Conservation (phyloP, 1,140 invertebrate species). For the Trichonephila clavipes region DNA sequence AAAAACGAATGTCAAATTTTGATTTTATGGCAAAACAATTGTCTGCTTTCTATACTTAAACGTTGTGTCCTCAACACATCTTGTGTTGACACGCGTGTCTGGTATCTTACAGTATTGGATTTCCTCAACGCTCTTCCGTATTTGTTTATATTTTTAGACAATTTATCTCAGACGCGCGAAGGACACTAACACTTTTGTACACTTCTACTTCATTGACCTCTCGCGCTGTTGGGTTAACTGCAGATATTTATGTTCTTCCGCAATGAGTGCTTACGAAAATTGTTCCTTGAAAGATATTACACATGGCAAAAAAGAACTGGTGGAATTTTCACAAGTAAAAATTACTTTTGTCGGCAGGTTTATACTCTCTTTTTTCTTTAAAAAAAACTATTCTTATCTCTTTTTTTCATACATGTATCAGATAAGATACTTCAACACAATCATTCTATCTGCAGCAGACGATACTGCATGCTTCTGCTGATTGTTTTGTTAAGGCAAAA, state of each 20-base stretch:
- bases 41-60: neutral
- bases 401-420: too few relatives aligned
- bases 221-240: neutral
- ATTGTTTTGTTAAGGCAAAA: too few relatives aligned
- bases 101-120: neutral
- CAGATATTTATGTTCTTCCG: neutral
- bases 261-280: neutral
- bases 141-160: neutral
- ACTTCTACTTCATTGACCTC: neutral
- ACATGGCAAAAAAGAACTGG: too few relatives aligned
- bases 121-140: neutral
- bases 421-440: too few relatives aligned
- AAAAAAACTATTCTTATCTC: too few relatives aligned
- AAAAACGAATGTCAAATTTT: neutral
- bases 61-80: neutral
- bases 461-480: too few relatives aligned
- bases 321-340: too few relatives aligned
- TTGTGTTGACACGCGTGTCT: neutral
- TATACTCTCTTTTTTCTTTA: too few relatives aligned
- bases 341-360: too few relatives aligned
- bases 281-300: neutral
- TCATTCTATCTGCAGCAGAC: too few relatives aligned
- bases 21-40: neutral
- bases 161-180: neutral
- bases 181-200: neutral